Conservation (phyloP, 64 coral and sea anemone species). For the Platygyra sinensis region DNA sequence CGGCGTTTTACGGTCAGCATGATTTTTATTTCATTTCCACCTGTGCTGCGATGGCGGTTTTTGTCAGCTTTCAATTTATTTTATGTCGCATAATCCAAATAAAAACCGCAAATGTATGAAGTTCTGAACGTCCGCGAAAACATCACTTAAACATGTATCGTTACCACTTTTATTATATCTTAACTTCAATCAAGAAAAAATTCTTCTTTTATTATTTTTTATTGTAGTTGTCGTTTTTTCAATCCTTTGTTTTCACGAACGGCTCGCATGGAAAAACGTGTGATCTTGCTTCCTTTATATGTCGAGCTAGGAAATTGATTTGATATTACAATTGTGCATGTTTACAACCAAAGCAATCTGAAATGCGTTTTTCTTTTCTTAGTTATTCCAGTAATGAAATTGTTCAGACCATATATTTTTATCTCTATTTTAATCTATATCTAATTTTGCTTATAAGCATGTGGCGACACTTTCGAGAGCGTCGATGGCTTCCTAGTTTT, state of each 20-base stretch:
- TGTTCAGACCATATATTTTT: background rate
- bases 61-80: slow-evolving; percentile 20
- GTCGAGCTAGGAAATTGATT: background rate
- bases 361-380: background rate
- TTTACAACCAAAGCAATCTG: background rate
- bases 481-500: background rate
- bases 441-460: background rate
- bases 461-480: background rate
- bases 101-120: background rate
- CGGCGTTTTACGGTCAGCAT: too few relatives aligned
- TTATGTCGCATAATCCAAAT: slow-evolving; percentile 13
- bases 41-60: background rate
- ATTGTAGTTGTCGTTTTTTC: background rate
- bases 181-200: slow-evolving; percentile 1
- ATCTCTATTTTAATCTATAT: background rate
- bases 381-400: background rate
- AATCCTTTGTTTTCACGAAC: background rate
- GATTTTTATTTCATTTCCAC: background rate
- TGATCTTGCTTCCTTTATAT: background rate
- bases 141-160: slow-evolving; percentile 23
- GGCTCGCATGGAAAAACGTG: background rate
- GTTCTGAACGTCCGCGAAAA: background rate
- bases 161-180: background rate
- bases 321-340: background rate
- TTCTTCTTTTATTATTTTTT: slow-evolving; percentile 3